Conservation (phyloP, 1,140 invertebrate species). For the Acromyrmex heyeri region DNA sequence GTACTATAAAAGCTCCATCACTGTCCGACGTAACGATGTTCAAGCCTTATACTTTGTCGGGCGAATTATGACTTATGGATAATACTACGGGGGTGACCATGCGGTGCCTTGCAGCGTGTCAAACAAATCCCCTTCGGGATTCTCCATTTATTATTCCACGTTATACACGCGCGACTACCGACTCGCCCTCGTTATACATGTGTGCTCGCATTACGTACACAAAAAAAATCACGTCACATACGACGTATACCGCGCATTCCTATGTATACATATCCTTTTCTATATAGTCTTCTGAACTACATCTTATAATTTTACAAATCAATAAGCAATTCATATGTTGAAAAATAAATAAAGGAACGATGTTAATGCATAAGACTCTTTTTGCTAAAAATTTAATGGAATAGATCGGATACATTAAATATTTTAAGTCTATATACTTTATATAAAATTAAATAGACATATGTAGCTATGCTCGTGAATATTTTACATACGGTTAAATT, state of each 20-base stretch:
- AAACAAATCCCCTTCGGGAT: constrained; percentile 62
- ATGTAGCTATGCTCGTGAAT: too few relatives aligned
- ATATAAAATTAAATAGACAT: background rate
- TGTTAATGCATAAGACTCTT: constrained; percentile 1
- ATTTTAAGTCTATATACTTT: background rate
- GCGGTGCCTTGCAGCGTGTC: constrained; percentile 47
- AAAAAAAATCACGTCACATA: constrained; percentile 16
- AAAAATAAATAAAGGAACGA: background rate
- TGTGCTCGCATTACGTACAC: constrained; percentile 34
- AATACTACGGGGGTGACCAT: constrained; percentile 48
- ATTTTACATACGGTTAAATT: background rate
- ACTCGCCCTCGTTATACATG: background rate
- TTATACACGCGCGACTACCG: constrained; percentile 32
- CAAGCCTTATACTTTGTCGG: constrained; percentile 59
- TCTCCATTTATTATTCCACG: constrained; percentile 67
- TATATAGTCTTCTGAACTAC: background rate
- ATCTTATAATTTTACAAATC: constrained; percentile 22
- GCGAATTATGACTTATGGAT: constrained; percentile 68
- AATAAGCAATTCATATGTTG: background rate
- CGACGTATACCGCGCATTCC: background rate
- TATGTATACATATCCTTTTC: background rate
- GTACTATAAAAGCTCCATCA: constrained; percentile 63
- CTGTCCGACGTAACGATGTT: constrained; percentile 61
- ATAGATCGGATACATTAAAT: background rate
- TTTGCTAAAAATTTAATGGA: constrained; percentile 2